Conservation (phyloP, 2,888 invertebrate genomes). For the Homarus gammarus region DNA sequence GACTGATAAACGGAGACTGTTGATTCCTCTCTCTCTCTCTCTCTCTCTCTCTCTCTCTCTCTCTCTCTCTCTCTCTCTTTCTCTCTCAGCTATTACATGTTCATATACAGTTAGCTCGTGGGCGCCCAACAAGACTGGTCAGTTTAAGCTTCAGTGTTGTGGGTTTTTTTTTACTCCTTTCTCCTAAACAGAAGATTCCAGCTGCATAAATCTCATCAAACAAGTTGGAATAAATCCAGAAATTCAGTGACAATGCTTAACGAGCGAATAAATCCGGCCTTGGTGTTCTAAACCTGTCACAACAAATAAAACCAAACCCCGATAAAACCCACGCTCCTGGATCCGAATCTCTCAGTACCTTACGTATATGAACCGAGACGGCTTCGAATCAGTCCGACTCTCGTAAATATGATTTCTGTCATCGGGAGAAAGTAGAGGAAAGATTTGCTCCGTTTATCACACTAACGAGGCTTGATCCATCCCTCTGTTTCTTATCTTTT, state of each 20-base stretch:
- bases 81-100: too few species aligned
- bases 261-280: slow-evolving; percentile 38
- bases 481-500: slow-evolving; percentile 3
- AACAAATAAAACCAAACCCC: slow-evolving; percentile 28
- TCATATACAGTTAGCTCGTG: not conserved
- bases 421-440: too few species aligned
- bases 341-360: not conserved
- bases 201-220: not conserved
- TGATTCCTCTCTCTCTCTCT: slow-evolving; percentile 1
- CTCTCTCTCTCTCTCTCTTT: slow-evolving; percentile 17
- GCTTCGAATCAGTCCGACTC: too few species aligned
- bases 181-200: not conserved
- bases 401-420: too few species aligned
- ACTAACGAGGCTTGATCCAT: slow-evolving; percentile 1
- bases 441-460: not conserved
- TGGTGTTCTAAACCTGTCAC: slow-evolving; percentile 38
- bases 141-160: not conserved
- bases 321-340: not conserved
- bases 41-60: not conserved
- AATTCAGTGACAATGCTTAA: slow-evolving; percentile 31
- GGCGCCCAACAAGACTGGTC: not conserved
- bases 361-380: too few species aligned
- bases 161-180: not conserved
- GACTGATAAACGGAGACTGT: too few species aligned
- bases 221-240: slow-evolving; percentile 10